A percentile compares a stretch with the other conserved stretches of the same genome.
Evolutionary conservation across 2,113 vertebrate genomes (phyloP).

Genomic region (Petaurus breviceps): DNA sequence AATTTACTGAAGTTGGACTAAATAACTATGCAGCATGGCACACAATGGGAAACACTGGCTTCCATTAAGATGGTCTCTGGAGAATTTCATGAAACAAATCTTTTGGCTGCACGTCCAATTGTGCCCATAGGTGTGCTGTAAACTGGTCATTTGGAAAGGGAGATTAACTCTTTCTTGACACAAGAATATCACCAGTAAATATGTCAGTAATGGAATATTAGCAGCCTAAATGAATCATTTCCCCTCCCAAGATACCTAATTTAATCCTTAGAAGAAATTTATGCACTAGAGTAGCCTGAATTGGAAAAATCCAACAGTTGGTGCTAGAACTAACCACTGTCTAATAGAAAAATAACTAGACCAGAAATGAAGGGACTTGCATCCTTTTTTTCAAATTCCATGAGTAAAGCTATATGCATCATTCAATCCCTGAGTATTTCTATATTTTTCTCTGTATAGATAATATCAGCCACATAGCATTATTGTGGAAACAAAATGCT

Average conservation of each 20-base stretch:
- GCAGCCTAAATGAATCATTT: neutral
- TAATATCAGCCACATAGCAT: neutral
- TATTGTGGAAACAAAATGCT: neutral
- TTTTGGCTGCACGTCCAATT: neutral
- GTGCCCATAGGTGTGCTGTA: neutral
- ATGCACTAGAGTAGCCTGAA: neutral
- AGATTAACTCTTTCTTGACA: conserved; percentile 2
- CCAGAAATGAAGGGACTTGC: neutral
- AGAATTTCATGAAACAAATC: neutral
- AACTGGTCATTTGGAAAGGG: neutral
- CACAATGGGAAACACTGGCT: conserved; percentile 16
- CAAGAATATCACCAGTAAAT: neutral
- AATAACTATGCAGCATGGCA: conserved; percentile 6
- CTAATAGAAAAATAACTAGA: neutral
- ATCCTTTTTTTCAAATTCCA: neutral
- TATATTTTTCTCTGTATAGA: neutral
- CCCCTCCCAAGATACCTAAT: neutral
- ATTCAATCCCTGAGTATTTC: neutral
- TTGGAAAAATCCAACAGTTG: neutral
- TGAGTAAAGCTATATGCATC: neutral
- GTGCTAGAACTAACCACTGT: neutral
- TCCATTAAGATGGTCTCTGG: conserved; percentile 2
- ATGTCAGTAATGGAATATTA: neutral
- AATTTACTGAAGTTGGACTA: neutral
- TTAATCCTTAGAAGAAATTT: neutral